These are phyloP conservation scores for Gobionotothen gibberifrons DNA, from an alignment of 2,797 vertebrate genomes.

Conservation along the genomic window DNA sequence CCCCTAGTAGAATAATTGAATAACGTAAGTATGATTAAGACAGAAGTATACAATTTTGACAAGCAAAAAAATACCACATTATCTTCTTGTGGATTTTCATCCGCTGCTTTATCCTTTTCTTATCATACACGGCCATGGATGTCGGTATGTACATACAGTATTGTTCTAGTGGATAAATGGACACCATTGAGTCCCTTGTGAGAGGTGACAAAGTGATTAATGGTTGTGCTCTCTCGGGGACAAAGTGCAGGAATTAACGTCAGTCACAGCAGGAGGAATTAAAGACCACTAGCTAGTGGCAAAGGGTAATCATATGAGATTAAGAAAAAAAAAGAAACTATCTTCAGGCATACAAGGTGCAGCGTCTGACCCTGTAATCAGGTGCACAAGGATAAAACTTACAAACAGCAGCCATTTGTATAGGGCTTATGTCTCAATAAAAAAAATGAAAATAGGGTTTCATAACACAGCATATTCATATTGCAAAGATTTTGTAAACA, in stretches of 20 bases:
- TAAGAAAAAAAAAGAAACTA: conserved; percentile 51
- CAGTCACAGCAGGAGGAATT: conserved; percentile 73
- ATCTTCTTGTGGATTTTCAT: background rate
- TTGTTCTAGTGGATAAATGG: conserved; percentile 63
- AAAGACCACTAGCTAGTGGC: conserved; percentile 73
- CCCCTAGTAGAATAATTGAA: conserved; percentile 22
- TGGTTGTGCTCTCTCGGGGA: conserved; percentile 56
- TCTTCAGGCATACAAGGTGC: conserved; percentile 47
- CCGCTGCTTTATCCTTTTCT: background rate
- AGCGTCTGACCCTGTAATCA: conserved; percentile 51
- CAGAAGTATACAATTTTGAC: conserved; percentile 6
- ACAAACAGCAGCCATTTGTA: conserved; percentile 19
- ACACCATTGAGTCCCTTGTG: conserved; percentile 65
- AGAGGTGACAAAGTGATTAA: conserved; percentile 79
- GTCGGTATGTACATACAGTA: background rate
- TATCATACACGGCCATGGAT: conserved; percentile 9
- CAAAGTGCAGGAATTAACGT: conserved; percentile 80
- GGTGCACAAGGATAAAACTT: conserved; percentile 43
- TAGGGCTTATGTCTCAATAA: conserved; percentile 2
- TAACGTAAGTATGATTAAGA: too few relatives aligned
- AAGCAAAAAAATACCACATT: background rate
- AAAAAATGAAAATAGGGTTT: conserved; percentile 3
- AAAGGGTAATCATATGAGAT: conserved; percentile 79
- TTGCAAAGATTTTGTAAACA: conserved; percentile 2
- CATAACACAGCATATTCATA: background rate